Conservation (phyloP, 2,797 vertebrate species). For the Periophthalmus magnuspinnatus region DNA sequence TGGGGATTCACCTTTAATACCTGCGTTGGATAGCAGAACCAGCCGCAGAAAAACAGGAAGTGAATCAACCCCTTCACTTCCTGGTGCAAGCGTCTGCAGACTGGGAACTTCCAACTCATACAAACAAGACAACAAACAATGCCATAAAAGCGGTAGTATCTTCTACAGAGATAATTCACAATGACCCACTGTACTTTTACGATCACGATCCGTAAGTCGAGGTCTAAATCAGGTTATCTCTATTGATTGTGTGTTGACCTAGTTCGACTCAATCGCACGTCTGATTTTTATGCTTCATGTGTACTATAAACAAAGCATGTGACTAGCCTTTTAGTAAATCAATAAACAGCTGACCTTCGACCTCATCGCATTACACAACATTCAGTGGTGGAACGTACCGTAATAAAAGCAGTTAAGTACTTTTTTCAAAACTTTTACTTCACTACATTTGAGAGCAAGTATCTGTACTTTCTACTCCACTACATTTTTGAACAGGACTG, state of each 20-base stretch:
- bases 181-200: conserved; percentile 15
- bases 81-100: conserved; percentile 35
- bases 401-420: no score
- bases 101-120: conserved; percentile 9
- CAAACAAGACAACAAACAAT: not conserved
- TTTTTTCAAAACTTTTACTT: no score
- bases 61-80: conserved; percentile 67
- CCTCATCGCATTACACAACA: not conserved
- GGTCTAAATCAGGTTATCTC: conserved; percentile 40
- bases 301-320: not conserved
- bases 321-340: conserved; percentile 1
- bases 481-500: no score
- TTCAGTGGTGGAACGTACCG: not conserved
- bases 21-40: conserved; percentile 41
- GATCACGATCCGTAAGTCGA: conserved; percentile 18
- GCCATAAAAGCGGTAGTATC: conserved; percentile 12
- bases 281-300: conserved; percentile 7
- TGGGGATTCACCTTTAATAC: conserved; percentile 15
- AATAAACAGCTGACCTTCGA: conserved; percentile 6
- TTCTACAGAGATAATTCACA: conserved; percentile 4
- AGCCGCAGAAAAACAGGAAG: conserved; percentile 73
- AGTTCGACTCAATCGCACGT: conserved; percentile 29
- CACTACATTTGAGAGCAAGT: no score
- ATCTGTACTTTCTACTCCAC: no score
- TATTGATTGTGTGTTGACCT: conserved; percentile 44